Evolutionary conservation across 2,888 invertebrate genomes (phyloP), one percentile per base, ranked within the genome.

Genomic region (Scaptomyza reducta): DNA sequence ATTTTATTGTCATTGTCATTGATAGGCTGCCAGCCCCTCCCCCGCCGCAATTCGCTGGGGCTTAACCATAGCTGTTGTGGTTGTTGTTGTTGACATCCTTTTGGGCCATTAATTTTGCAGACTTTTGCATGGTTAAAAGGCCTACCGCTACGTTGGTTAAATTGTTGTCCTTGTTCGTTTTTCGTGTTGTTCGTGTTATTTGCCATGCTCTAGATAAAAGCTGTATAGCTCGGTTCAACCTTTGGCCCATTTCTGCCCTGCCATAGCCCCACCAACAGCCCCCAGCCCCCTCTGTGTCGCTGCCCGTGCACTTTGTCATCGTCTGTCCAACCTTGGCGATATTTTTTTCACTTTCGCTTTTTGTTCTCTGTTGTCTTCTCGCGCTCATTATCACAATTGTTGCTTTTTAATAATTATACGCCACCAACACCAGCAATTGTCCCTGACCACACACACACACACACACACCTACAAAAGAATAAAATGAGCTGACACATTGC

Each of bases 321-420:
- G 69, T 51, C 63, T 74, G 68, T 56, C 79, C 22, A 77, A 66
- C 73, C 76, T 79, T 78, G 68, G 61, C 58, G 69, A 73, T 66
- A 63, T 57, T 82, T 85, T 69, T 61, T 82, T 85, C 74, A 75
- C 80, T 88, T 68, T 84, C 60, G 22, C 66, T 79, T 66, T 68
- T 77, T 10, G 10, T 60, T 49, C 31, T 49, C 61, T 62, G 27
- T 65, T 59, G 58, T 65, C 59, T 65, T 67, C 62, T 67, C 57
- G 55, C 59, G 72, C 86, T 86, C 80, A 84, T 88, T 86, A 88
- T 88, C 86, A 68, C 83, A 64, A 70, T 73, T 87, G 83, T 82
- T 84, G 62, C 62, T 87, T 82, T 80, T 87, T 66, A 84, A 87
- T 83, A 87, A 87, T 85, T 85, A 77, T 71, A 68, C 16, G 71